Evolutionary conservation across 2,888 invertebrate genomes (phyloP).

Genomic region (Plebejus argus): DNA sequence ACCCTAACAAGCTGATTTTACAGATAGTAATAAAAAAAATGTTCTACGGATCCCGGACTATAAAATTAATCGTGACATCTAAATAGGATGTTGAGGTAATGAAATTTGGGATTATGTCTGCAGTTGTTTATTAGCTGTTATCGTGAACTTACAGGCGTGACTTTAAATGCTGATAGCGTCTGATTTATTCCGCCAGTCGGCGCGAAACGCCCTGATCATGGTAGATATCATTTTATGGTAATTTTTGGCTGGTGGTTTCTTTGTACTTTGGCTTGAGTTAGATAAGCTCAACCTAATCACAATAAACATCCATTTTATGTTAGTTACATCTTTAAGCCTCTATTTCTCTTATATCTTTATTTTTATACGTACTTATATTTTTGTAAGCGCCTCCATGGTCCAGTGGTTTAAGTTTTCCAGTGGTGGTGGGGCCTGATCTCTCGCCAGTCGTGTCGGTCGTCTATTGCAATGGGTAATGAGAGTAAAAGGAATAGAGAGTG

Average conservation of each 20-base stretch:
- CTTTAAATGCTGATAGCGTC: conserved; percentile 29
- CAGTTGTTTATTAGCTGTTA: conserved; percentile 37
- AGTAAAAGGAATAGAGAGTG: no score
- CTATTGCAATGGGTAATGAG: no score
- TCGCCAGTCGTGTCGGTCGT: no score
- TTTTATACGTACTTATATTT: no score
- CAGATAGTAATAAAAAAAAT: no score
- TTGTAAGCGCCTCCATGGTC: no score
- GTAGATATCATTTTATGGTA: conserved; percentile 14
- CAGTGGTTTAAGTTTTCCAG: no score
- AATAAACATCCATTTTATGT: neutral
- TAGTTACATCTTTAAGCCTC: neutral
- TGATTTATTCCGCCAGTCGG: conserved; percentile 27
- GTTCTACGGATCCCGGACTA: no score
- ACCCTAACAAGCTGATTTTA: no score
- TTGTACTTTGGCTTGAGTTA: conserved; percentile 1
- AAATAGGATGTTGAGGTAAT: conserved; percentile 29
- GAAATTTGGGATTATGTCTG: conserved; percentile 34
- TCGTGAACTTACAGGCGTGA: conserved; percentile 33
- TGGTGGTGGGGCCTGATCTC: no score
- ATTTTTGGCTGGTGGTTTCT: conserved; percentile 2
- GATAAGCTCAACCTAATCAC: neutral
- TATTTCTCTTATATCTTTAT: no score
- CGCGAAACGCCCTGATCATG: conserved; percentile 5
- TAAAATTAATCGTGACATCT: conserved; percentile 26